phyloP scores from a whole-genome alignment of 2,888 invertebrate genomes.

The Drosophila hamatofila region DNA sequence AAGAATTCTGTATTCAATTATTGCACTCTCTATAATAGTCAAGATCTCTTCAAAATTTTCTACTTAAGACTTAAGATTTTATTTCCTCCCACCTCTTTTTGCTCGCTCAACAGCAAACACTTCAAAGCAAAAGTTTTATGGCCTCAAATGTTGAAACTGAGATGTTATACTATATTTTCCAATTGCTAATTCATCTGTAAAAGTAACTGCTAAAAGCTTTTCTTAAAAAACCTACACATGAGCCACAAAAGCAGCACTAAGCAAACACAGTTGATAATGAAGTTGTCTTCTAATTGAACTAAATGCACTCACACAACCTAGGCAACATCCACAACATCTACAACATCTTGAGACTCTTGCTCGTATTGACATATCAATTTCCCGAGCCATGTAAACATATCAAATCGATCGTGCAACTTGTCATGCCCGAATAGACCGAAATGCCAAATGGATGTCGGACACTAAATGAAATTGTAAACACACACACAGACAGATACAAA shows the following conservation, averaged over 20 bases:
- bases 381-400: conserved; percentile 66
- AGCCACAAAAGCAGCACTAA: neutral
- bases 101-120: too few relatives aligned
- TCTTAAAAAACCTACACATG: neutral
- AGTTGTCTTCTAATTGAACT: conserved; percentile 48
- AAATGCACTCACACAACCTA: conserved; percentile 21
- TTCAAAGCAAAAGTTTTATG: neutral
- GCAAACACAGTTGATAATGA: conserved; percentile 34
- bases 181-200: conserved; percentile 9
- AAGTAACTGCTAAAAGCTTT: conserved; percentile 20
- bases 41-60: too few relatives aligned
- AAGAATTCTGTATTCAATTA: too few relatives aligned
- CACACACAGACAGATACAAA: conserved; percentile 28
- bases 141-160: neutral
- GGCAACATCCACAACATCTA: conserved; percentile 17
- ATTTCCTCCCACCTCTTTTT: too few relatives aligned
- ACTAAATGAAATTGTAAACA: conserved; percentile 80
- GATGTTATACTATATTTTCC: neutral
- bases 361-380: conserved; percentile 75
- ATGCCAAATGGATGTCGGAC: conserved; percentile 69
- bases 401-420: conserved; percentile 78
- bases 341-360: conserved; percentile 27
- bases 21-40: too few relatives aligned
- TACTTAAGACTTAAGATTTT: too few relatives aligned
- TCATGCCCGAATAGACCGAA: conserved; percentile 73